phyloP scores from a whole-genome alignment of 2,888 invertebrate genomes.

The Ormyrus nitidulus region DNA sequence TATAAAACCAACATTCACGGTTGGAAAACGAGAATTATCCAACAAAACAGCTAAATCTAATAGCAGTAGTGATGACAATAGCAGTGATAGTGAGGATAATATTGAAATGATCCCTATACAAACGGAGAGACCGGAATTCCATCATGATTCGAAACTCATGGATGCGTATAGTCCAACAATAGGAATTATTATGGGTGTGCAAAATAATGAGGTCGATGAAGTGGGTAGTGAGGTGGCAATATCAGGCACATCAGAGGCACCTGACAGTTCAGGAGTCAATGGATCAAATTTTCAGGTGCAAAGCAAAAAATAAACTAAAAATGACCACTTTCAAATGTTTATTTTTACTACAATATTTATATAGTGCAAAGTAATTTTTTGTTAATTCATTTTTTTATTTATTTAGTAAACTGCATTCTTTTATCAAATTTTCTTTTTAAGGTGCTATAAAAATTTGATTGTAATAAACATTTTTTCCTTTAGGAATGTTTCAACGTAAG shows the following conservation, averaged over 20 bases:
- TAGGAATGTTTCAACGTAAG: neutral
- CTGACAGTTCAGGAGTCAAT: neutral
- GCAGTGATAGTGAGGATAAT: slow-evolving; percentile 78
- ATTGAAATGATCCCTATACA: slow-evolving; percentile 73
- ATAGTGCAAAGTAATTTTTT: too few relatives aligned
- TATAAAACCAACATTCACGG: slow-evolving; percentile 68
- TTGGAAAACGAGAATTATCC: slow-evolving; percentile 69
- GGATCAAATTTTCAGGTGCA: slow-evolving; percentile 32
- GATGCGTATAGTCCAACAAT: slow-evolving; percentile 81
- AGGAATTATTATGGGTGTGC: slow-evolving; percentile 80
- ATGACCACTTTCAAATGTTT: too few relatives aligned
- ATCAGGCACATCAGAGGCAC: slow-evolving; percentile 8
- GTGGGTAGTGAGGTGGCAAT: slow-evolving; percentile 50
- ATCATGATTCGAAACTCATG: slow-evolving; percentile 67
- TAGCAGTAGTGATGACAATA: slow-evolving; percentile 77
- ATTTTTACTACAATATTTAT: too few relatives aligned
- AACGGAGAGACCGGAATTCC: slow-evolving; percentile 63
- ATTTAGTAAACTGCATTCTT: too few relatives aligned
- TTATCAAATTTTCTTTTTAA: too few relatives aligned
- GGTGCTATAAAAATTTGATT: too few relatives aligned
- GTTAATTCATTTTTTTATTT: too few relatives aligned
- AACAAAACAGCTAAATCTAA: slow-evolving; percentile 72
- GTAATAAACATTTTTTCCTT: too few relatives aligned
- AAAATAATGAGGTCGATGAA: slow-evolving; percentile 62
- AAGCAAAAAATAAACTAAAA: neutral